These are phyloP conservation scores for Epirrita christyi DNA, from an alignment of 2,888 invertebrate genomes.

Conservation along the genomic window DNA sequence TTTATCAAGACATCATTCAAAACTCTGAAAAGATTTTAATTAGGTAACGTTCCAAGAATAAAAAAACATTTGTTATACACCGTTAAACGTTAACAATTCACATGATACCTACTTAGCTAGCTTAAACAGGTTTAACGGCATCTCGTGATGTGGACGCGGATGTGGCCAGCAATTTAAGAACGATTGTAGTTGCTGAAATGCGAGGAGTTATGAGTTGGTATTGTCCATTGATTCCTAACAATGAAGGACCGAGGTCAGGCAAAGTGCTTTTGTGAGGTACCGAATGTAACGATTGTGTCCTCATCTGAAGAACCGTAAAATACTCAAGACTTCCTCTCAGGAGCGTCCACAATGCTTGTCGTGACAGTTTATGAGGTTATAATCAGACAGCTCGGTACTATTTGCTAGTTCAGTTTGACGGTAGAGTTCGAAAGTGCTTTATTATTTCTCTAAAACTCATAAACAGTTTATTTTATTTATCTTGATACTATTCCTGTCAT, in stretches of 20 bases:
- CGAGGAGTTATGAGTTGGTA: conserved; percentile 41
- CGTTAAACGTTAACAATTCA: conserved; percentile 57
- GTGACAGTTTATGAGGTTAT: neutral
- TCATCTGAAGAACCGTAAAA: conserved; percentile 37
- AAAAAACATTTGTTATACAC: conserved; percentile 37
- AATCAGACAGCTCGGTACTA: too few species aligned
- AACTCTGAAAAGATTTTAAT: conserved; percentile 11
- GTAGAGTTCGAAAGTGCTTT: too few species aligned
- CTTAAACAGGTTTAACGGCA: conserved; percentile 59
- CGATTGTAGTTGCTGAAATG: conserved; percentile 51
- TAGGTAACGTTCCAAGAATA: conserved; percentile 9
- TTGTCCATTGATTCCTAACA: conserved; percentile 60
- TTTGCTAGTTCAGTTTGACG: too few species aligned
- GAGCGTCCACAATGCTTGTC: conserved; percentile 13
- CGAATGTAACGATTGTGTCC: conserved; percentile 72
- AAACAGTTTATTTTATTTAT: too few species aligned
- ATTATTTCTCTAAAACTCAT: too few species aligned
- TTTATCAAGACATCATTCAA: neutral
- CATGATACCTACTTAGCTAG: conserved; percentile 37
- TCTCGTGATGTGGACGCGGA: conserved; percentile 55
- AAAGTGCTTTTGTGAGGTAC: conserved; percentile 50
- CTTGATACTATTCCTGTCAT: too few species aligned
- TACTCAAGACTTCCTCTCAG: conserved; percentile 28
- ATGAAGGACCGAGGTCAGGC: conserved; percentile 66
- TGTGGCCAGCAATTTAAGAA: conserved; percentile 56